Conservation (phyloP, 2,888 invertebrate genomes). For the Silvanus unidentatus region DNA sequence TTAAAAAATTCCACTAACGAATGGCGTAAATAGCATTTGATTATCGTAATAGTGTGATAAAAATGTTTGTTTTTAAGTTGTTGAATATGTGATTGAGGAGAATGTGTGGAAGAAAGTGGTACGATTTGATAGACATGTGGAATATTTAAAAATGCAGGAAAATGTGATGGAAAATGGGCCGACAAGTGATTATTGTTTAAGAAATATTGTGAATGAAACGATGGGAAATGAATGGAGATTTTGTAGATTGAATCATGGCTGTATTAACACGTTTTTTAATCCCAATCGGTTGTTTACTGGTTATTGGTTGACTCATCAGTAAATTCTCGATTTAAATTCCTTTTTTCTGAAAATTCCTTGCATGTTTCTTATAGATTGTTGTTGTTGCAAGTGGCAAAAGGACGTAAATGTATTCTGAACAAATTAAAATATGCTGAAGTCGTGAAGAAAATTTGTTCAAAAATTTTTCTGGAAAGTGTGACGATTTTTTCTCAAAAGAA, state of each 20-base stretch:
- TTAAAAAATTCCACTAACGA: too few relatives aligned
- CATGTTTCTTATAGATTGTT: constrained; percentile 22
- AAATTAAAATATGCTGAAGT: constrained; percentile 14
- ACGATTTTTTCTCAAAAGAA: constrained; percentile 19
- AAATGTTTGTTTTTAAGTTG: constrained; percentile 16
- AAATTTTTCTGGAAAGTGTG: constrained; percentile 22
- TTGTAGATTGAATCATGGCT: constrained; percentile 17
- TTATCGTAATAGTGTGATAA: neutral
- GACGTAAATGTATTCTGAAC: constrained; percentile 21
- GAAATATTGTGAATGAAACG: constrained; percentile 20
- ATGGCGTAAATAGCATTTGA: neutral
- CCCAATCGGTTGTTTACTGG: constrained; percentile 14
- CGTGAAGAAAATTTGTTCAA: constrained; percentile 22
- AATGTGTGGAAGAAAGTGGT: constrained; percentile 25
- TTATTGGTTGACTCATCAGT: constrained; percentile 27
- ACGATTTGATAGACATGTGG: too few relatives aligned
- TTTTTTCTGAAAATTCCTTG: constrained; percentile 1
- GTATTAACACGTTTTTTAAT: constrained; percentile 21
- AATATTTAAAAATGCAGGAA: too few relatives aligned
- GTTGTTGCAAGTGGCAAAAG: constrained; percentile 24
- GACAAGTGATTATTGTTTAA: constrained; percentile 22
- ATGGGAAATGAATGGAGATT: constrained; percentile 7
- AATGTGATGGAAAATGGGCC: neutral
- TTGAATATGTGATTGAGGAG: constrained; percentile 18
- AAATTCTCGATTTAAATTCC: constrained; percentile 9